phyloP scores from a whole-genome alignment of 2,113 vertebrate genomes.

The Xyliphius kryptos region DNA sequence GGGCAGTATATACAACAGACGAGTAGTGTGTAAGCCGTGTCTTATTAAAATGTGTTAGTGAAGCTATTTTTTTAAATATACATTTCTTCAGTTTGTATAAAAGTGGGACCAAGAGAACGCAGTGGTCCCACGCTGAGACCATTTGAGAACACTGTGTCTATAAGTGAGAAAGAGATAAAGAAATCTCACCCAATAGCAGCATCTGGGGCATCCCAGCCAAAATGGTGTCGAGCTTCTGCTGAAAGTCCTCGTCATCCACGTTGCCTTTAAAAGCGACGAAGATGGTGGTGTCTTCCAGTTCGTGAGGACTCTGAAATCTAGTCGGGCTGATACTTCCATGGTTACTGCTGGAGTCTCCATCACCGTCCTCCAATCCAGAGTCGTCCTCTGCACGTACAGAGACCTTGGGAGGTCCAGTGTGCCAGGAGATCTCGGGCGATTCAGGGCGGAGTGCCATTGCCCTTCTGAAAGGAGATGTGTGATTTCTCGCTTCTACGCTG shows the following conservation, averaged over 20 bases:
- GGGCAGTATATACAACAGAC: too few species aligned
- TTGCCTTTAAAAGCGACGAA: conserved; percentile 91
- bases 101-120: too few species aligned
- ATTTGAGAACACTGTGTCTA: too few species aligned
- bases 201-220: conserved; percentile 79
- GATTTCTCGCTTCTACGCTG: conserved; percentile 30
- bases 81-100: too few species aligned
- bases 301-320: conserved; percentile 3
- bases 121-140: too few species aligned
- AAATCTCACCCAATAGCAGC: conserved; percentile 83
- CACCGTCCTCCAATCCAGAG: conserved; percentile 77
- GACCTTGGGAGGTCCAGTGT: conserved; percentile 62
- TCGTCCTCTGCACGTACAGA: conserved; percentile 75
- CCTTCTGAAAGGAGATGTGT: conserved; percentile 52
- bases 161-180: too few species aligned
- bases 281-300: conserved; percentile 70
- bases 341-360: conserved; percentile 56
- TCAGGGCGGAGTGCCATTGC: conserved; percentile 56
- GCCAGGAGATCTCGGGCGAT: conserved; percentile 57
- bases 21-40: too few species aligned
- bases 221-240: conserved; percentile 77
- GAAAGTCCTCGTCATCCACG: conserved; percentile 85
- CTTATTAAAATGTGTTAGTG: too few species aligned
- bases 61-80: too few species aligned
- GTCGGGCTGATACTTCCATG: conserved; percentile 42